Base-by-base conservation (phyloP, 92 coral and sea anemone species). In the Muricea muricata region DNA sequence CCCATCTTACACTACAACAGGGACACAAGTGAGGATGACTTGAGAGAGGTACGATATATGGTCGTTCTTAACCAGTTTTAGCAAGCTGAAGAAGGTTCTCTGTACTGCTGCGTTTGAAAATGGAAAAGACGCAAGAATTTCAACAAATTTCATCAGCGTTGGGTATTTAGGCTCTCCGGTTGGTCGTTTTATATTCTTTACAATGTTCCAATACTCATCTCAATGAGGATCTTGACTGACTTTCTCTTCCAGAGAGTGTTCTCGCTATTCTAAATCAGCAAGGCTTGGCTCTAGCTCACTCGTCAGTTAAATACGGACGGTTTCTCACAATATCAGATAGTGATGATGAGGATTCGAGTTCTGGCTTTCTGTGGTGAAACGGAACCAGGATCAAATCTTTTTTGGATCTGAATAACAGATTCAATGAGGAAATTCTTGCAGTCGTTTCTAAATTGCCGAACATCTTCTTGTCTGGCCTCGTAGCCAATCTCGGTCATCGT, bases 131-230 rank as follows among this genome's bases (percentile, higher is more conserved):
- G n/a, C n/a, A n/a, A n/a, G n/a, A n/a, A n/a, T n/a, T 65, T 7
- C 73, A 15, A 65, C 35, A 65, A 65, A 65, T 28, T 65, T 65
- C 32, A 65, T 31, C 73, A 65, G 73, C 73, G 20, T n/a, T 65
- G 73, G 73, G 73, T 65, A 65, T 28, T 65, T 65, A 7, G 9
- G 73, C 73, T 65, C 73, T 65, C 73, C 73, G 15, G 73, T 65
- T 17, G 73, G 73, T 65, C 73, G 32, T 65, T 65, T 65, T 6
- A 35, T 17, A 65, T 28, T 28, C 73, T 65, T 65, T 24, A n/a
- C n/a, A n/a, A 65, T 65, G 32, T 65, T 28, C 41, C 73, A 65
- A 20, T 65, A 20, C 35, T 65, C 73, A 26, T 32, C 65, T 21
- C 23, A 55, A n/a, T 55, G 65, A 20, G n/a, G 65, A 55, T 55